These are phyloP conservation scores for Julus scanicus DNA, from an alignment of 2,888 invertebrate species.

Conservation along the genomic window DNA sequence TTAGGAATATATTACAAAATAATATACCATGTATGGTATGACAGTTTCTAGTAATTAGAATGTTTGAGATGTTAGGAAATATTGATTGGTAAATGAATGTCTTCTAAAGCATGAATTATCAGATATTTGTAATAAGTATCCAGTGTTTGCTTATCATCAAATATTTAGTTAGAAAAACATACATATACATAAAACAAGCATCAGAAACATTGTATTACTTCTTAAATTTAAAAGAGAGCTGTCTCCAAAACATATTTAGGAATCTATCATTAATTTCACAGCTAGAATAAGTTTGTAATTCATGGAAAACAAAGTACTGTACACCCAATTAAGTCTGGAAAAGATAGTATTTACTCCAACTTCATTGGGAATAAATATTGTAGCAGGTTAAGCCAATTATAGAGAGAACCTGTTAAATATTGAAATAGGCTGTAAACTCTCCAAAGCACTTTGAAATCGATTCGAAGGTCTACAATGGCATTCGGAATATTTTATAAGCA, in stretches of 20 bases:
- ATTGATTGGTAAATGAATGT: too few relatives aligned
- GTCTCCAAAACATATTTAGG: background rate
- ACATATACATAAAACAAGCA: background rate
- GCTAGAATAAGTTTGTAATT: background rate
- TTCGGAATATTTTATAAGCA: background rate
- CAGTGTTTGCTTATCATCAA: background rate
- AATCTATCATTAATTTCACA: background rate
- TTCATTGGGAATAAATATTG: too few relatives aligned
- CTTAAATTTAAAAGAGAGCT: background rate
- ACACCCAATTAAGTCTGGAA: background rate
- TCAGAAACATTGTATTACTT: background rate
- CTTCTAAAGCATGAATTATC: too few relatives aligned
- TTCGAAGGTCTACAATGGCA: background rate
- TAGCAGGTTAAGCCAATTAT: background rate
- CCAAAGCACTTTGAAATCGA: background rate
- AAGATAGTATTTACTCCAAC: background rate
- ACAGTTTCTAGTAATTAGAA: too few relatives aligned
- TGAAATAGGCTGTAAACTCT: background rate
- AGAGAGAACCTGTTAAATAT: background rate
- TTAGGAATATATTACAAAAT: too few relatives aligned
- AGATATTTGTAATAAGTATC: too few relatives aligned
- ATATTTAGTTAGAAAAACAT: background rate
- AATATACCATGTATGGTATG: too few relatives aligned
- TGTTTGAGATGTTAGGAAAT: too few relatives aligned
- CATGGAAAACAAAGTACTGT: background rate